Percentiles rank a stretch among this genome's conserved stretches.
phyloP scores from a whole-genome alignment of 64 coral and sea anemone species.

The Montipora sp. region DNA sequence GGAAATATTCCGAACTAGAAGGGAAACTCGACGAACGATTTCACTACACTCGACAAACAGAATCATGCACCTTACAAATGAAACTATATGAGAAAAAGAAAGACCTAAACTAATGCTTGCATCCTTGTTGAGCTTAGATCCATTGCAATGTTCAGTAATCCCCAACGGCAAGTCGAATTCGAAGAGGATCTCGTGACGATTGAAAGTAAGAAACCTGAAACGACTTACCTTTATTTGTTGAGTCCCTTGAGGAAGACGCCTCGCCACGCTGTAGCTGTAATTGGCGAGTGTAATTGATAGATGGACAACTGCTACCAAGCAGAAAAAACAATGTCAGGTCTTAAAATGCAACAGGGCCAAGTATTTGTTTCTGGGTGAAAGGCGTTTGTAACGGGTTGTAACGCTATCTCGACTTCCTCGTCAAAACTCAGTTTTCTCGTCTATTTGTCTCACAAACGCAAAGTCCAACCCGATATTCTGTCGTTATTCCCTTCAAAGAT shows the following conservation, averaged over 20 bases:
- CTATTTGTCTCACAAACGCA: background rate
- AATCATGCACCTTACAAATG: no score
- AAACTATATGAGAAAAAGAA: no score
- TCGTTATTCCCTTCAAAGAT: background rate
- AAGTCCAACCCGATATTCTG: background rate
- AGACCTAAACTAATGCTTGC: no score
- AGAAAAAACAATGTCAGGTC: background rate
- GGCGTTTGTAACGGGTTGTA: no score
- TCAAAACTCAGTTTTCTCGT: no score
- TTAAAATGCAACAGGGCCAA: background rate
- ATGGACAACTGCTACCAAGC: background rate
- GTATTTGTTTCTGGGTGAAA: background rate
- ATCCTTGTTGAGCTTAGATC: no score
- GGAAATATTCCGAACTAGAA: no score
- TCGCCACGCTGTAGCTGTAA: background rate
- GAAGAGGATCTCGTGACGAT: no score
- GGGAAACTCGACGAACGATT: no score
- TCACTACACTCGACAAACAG: no score
- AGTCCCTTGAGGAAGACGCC: background rate
- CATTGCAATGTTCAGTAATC: no score
- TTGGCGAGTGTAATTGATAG: background rate
- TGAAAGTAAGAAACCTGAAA: background rate
- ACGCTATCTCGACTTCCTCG: background rate
- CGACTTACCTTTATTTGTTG: background rate
- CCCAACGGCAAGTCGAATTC: background rate